Evolutionary conservation across 2,797 vertebrate genomes (phyloP).

Genomic region (Sarcoramphus papa): DNA sequence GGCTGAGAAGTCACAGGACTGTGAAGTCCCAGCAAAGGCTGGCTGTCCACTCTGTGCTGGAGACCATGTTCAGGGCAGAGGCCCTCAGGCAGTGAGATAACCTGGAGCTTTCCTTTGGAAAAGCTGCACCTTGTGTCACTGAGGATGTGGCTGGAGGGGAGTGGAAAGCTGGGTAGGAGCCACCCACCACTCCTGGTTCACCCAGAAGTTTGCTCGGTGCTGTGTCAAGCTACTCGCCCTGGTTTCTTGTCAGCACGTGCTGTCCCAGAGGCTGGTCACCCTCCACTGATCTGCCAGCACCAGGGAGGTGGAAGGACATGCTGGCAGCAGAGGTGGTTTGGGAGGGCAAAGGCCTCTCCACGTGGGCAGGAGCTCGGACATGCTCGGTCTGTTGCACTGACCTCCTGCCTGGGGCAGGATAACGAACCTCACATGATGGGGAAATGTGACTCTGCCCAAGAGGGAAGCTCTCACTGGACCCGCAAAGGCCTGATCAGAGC

Average conservation of each 20-base stretch:
- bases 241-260: not conserved
- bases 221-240: not conserved
- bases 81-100: not conserved
- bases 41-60: not conserved
- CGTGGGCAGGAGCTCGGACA: not conserved
- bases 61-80: not conserved
- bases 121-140: not conserved
- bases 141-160: not conserved
- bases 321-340: not conserved
- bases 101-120: not conserved
- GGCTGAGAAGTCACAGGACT: not conserved
- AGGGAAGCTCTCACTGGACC: not conserved
- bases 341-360: not conserved
- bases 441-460: not conserved
- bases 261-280: not conserved
- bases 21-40: not conserved
- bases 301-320: not conserved
- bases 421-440: not conserved
- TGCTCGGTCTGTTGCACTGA: not conserved
- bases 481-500: fast-evolving
- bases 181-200: not conserved
- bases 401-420: not conserved
- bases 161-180: not conserved
- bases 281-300: not conserved
- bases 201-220: not conserved